Evolutionary conservation across 2,888 invertebrate species (phyloP).

Genomic region (Pollenia labialis): DNA sequence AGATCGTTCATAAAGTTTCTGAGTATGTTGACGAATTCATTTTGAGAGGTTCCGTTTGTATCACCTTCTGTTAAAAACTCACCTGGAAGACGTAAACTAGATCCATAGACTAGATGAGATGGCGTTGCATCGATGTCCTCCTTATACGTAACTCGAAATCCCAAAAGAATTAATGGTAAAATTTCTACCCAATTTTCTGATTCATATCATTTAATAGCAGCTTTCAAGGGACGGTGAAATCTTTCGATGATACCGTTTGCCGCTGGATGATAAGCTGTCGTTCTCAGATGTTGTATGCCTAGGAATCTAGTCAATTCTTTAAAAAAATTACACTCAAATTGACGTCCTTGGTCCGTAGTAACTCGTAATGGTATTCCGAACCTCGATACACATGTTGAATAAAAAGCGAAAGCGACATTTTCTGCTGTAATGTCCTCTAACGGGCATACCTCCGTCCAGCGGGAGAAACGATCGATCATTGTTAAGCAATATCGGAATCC

Average conservation of each 20-base stretch:
- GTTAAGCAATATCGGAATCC: constrained; percentile 31
- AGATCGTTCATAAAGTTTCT: constrained; percentile 32
- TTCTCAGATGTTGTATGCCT: constrained; percentile 53
- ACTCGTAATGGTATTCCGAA: constrained; percentile 60
- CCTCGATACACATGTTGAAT: constrained; percentile 20
- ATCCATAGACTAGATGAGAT: constrained; percentile 32
- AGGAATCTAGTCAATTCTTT: constrained; percentile 44
- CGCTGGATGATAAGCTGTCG: constrained; percentile 56
- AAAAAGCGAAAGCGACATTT: constrained; percentile 30
- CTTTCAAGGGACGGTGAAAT: constrained; percentile 29
- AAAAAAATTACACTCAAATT: constrained; percentile 61
- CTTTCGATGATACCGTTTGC: constrained; percentile 19
- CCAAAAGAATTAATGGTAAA: constrained; percentile 13
- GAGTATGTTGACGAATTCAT: constrained; percentile 35
- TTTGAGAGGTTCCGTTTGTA: neutral
- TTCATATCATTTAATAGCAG: constrained; percentile 42
- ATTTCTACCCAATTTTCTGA: constrained; percentile 28
- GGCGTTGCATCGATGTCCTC: constrained; percentile 39
- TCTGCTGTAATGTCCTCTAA: constrained; percentile 56
- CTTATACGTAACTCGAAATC: constrained; percentile 22
- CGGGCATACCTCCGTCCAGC: constrained; percentile 58
- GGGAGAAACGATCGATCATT: constrained; percentile 51
- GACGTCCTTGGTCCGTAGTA: constrained; percentile 63
- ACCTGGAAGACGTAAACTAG: constrained; percentile 23
- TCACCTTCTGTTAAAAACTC: constrained; percentile 11